Conservation (phyloP, 2,888 invertebrate genomes). For the Drosophila trichaetosa region DNA sequence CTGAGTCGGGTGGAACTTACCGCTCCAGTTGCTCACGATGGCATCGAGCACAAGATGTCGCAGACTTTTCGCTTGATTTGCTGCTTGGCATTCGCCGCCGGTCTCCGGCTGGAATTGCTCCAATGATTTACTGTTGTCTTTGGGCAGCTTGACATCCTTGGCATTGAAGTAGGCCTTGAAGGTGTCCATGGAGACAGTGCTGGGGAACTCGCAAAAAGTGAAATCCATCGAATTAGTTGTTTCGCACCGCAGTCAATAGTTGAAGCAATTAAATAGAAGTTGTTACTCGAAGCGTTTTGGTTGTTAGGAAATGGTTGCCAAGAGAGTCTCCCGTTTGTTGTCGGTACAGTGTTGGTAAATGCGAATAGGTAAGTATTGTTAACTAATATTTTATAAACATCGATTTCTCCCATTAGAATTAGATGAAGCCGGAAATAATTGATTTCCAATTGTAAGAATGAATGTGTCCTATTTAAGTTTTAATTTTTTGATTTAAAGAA, state of each 20-base stretch:
- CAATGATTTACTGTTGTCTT: conserved; percentile 64
- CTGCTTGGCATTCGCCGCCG: conserved; percentile 62
- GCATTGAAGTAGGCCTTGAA: conserved; percentile 82
- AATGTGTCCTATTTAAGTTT: no score
- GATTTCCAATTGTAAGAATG: background rate
- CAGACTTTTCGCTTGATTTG: conserved; percentile 79
- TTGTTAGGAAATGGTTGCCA: conserved; percentile 42
- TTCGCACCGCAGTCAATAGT: background rate
- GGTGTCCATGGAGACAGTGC: conserved; percentile 83
- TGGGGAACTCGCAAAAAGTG: conserved; percentile 81
- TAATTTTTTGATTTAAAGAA: background rate
- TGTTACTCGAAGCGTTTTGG: background rate
- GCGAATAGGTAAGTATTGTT: background rate
- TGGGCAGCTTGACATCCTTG: conserved; percentile 67
- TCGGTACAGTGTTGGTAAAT: conserved; percentile 4
- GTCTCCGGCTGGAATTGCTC: conserved; percentile 43
- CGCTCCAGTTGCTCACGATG: conserved; percentile 83
- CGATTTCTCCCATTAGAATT: background rate
- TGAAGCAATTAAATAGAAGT: conserved; percentile 5
- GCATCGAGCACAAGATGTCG: conserved; percentile 82
- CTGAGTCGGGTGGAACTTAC: conserved; percentile 61
- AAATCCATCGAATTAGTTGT: conserved; percentile 72
- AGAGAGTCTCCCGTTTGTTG: background rate
- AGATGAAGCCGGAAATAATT: background rate
- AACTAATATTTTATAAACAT: background rate